These are phyloP conservation scores for Alca torda DNA, from an alignment of 2,797 vertebrate species.

Conservation along the genomic window DNA sequence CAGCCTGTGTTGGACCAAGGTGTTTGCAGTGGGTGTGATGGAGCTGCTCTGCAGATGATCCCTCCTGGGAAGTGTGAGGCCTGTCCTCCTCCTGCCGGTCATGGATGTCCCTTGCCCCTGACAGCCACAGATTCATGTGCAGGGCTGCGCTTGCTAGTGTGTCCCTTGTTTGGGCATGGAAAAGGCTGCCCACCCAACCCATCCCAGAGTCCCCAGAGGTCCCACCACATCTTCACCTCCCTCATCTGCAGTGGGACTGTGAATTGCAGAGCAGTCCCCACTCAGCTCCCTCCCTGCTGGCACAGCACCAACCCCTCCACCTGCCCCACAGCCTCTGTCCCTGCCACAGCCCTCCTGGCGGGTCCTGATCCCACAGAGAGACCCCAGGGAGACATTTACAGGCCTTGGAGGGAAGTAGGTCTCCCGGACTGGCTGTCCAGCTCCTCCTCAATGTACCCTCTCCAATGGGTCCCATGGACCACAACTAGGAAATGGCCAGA, in stretches of 20 bases:
- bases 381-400: too few relatives aligned
- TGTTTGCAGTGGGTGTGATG: not conserved
- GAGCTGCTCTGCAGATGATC: not conserved
- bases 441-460: fast-evolving
- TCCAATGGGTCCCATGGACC: not conserved
- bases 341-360: not conserved
- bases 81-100: not conserved
- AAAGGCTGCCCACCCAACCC: fast-evolving
- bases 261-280: fast-evolving
- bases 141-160: not conserved
- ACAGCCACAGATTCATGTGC: not conserved
- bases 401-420: not conserved
- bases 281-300: not conserved
- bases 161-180: not conserved
- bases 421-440: not conserved
- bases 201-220: fast-evolving
- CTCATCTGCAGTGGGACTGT: too few relatives aligned
- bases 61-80: fast-evolving
- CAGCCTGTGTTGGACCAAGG: not conserved
- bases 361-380: fast-evolving
- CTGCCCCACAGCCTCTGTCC: not conserved
- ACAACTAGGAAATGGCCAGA: not conserved
- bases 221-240: not conserved
- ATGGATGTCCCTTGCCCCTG: fast-evolving
- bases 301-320: not conserved